Conservation (phyloP, 2,888 invertebrate genomes). For the Epistrophe grossulariae region DNA sequence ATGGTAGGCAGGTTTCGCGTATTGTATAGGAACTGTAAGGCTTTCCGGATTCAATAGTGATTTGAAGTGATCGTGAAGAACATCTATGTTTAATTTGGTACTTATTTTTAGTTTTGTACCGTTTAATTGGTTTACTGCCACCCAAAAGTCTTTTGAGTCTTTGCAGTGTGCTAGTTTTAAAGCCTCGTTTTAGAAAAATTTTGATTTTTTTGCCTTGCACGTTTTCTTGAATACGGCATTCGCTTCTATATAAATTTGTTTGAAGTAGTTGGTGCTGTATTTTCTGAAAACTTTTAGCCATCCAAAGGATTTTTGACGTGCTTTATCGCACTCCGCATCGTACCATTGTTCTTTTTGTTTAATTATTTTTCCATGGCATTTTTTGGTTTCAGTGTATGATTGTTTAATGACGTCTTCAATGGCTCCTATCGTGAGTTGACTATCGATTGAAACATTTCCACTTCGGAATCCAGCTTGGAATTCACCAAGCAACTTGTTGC, state of each 20-base stretch:
- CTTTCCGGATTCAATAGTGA: not conserved
- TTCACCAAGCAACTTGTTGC: too few species aligned
- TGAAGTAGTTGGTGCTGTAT: not conserved
- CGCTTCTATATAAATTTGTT: not conserved
- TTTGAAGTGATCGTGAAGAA: not conserved
- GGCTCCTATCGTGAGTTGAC: not conserved
- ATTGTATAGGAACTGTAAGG: not conserved
- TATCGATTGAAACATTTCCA: not conserved
- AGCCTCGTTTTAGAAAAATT: not conserved
- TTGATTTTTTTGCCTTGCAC: not conserved
- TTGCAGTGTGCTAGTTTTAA: not conserved
- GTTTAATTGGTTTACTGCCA: not conserved
- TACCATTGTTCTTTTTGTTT: not conserved
- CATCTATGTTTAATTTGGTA: not conserved
- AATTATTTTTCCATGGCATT: not conserved
- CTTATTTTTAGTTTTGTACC: not conserved
- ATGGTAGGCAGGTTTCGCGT: not conserved
- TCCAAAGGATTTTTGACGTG: not conserved
- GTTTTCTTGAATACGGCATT: not conserved
- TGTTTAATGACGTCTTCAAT: not conserved
- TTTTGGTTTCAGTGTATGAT: not conserved
- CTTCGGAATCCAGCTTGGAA: too few species aligned
- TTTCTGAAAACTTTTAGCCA: not conserved
- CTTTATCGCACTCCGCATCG: not conserved
- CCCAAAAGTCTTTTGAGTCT: not conserved